Evolutionary conservation across 64 coral and sea anemone genomes (phyloP), one percentile per base, ranked within the genome.

Genomic region (Pocillopora verrucosa): DNA sequence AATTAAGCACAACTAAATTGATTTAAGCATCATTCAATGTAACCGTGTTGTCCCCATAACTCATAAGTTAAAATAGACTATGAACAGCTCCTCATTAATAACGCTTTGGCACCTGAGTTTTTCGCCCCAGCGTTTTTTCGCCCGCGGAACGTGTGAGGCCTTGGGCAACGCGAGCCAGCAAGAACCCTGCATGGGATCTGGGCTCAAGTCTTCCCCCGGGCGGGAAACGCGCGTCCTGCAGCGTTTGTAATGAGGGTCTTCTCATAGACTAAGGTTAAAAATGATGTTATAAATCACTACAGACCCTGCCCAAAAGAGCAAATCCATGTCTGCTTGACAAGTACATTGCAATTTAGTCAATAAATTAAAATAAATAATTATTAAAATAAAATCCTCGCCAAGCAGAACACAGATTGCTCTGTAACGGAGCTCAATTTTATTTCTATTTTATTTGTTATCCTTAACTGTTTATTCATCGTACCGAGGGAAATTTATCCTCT

Each of bases 311-410:
- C 37, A 20, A 9, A 67, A 37, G 80, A 61, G 36, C 26, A 5
- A 72, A 6, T 36, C 37, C 82, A 85, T 70, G 25, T 25, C 25
- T 24, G n/a, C 41, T 72, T 85, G n/a, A 20, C 35, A 72, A 72
- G 36, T 68, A 65, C 37, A 72, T 57, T 72, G 41, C 13, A 72
- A 85, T 85, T 72, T 9, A 36, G 16, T 58, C 0, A 67, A 85
- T 72, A 85, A 81, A 81, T 81, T 22, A 77, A 77, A 77, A 77
- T 77, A 61, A 61, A 80, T 72, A 85, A 85, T 56, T 85, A 85
- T 85, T 36, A 85, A 85, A 72, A 85, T 85, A 85, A 85, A 57
- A 72, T 85, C 64, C 80, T 65, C 80, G 59, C 38, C 75, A 77
- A 77, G 75, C 4, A 77, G 16, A 56, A 72, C 67, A 26, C 67